Conservation (phyloP, 2,888 invertebrate species). For the Tachystola acroxantha region DNA sequence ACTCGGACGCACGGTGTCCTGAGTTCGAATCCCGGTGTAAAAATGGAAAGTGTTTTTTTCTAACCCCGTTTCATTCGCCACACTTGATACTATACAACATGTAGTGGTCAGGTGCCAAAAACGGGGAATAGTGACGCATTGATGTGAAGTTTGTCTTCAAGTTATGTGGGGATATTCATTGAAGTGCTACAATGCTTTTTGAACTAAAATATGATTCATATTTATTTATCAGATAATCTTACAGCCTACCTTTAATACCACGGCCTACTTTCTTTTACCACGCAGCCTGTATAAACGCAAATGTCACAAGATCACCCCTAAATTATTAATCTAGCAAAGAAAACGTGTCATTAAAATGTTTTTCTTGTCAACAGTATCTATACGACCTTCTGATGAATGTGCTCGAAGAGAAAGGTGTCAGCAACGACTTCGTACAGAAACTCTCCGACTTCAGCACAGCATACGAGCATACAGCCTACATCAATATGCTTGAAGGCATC, state of each 20-base stretch:
- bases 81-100: slow-evolving; percentile 63
- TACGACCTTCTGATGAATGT: slow-evolving; percentile 97
- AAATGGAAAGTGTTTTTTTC: background rate
- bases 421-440: slow-evolving; percentile 94
- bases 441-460: slow-evolving; percentile 92
- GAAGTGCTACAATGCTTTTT: slow-evolving; percentile 45
- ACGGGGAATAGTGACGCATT: slow-evolving; percentile 54
- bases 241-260: no score
- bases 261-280: no score
- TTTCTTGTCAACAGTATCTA: no score
- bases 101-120: slow-evolving; percentile 63
- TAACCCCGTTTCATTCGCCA: slow-evolving; percentile 67
- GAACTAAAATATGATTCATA: no score
- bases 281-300: no score
- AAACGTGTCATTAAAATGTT: no score
- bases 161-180: slow-evolving; percentile 42
- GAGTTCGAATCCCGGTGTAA: slow-evolving; percentile 43
- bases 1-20: slow-evolving; percentile 13
- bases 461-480: slow-evolving; percentile 95
- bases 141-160: slow-evolving; percentile 52
- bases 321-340: no score
- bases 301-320: no score
- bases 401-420: slow-evolving; percentile 96
- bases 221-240: background rate
- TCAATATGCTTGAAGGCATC: slow-evolving; percentile 90